A percentile compares a stretch with the other conserved stretches of the same genome.
phyloP scores from a whole-genome alignment of 2,113 vertebrate genomes.

The Hippocampus guttulatus region DNA sequence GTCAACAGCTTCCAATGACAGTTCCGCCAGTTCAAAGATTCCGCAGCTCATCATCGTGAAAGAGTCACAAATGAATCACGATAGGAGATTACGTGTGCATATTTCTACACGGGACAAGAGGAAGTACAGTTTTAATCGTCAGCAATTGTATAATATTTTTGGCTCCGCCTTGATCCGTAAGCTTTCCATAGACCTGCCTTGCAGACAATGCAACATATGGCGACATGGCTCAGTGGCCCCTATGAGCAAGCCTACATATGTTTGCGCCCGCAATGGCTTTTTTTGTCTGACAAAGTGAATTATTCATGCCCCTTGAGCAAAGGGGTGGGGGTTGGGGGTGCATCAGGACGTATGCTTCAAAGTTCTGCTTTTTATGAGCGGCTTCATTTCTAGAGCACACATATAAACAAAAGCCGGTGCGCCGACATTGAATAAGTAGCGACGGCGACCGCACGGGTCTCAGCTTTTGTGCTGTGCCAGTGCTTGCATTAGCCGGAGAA shows the following conservation, averaged over 20 bases:
- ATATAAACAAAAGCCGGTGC: conserved; percentile 78
- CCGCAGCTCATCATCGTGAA: conserved; percentile 49
- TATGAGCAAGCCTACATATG: conserved; percentile 55
- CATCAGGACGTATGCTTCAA: conserved; percentile 71
- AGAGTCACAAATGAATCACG: conserved; percentile 63
- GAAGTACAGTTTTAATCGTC: conserved; percentile 31
- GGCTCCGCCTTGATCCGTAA: conserved; percentile 18
- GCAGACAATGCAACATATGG: conserved; percentile 52
- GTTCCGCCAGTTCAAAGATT: conserved; percentile 40
- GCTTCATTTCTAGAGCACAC: conserved; percentile 76
- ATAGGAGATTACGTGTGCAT: conserved; percentile 49
- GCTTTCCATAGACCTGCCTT: conserved; percentile 13
- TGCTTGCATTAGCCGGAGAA: conserved; percentile 74
- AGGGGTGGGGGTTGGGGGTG: conserved; percentile 51
- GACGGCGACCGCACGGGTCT: conserved; percentile 69
- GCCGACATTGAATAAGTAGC: conserved; percentile 77
- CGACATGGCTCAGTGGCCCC: conserved; percentile 32
- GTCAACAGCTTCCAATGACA: conserved; percentile 63
- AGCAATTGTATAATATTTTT: conserved; percentile 30
- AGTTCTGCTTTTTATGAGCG: conserved; percentile 72
- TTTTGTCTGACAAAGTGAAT: conserved; percentile 59
- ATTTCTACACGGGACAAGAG: conserved; percentile 20
- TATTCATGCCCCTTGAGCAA: conserved; percentile 58
- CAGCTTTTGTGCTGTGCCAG: conserved; percentile 73
- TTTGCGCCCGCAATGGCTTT: conserved; percentile 58